phyloP scores from a whole-genome alignment of 2,797 vertebrate genomes.

The Gephyroberyx darwinii region DNA sequence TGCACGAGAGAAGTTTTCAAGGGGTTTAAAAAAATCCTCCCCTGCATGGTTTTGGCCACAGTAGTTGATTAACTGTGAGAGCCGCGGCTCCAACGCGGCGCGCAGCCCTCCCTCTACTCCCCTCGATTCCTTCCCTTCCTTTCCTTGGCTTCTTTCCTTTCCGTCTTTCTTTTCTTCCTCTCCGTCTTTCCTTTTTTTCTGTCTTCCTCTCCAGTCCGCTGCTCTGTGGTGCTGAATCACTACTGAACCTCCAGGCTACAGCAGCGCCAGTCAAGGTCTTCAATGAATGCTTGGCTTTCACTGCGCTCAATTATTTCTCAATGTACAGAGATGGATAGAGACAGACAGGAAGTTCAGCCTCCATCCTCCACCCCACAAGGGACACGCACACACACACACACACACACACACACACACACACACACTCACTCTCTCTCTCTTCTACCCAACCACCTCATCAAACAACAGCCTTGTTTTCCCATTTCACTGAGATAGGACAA shows the following conservation, averaged over 20 bases:
- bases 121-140: too few species aligned
- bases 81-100: conserved; percentile 19
- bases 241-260: conserved; percentile 48
- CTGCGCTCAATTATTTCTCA: conserved; percentile 59
- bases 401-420: too few species aligned
- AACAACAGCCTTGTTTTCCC: background rate
- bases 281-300: conserved; percentile 65
- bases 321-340: conserved; percentile 50
- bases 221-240: conserved; percentile 48
- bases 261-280: conserved; percentile 52
- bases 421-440: conserved; percentile 5
- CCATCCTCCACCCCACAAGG: conserved; percentile 3
- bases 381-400: background rate
- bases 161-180: background rate
- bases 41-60: conserved; percentile 3
- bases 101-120: background rate
- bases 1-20: conserved; percentile 35
- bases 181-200: background rate
- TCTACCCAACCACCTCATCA: conserved; percentile 2
- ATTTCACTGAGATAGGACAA: background rate
- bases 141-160: background rate
- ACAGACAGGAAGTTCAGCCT: conserved; percentile 68
- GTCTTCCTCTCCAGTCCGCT: background rate
- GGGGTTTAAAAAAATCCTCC: background rate
- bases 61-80: conserved; percentile 4